Base-by-base conservation (phyloP, 2,113 vertebrate species). In the Rhea pennata region DNA sequence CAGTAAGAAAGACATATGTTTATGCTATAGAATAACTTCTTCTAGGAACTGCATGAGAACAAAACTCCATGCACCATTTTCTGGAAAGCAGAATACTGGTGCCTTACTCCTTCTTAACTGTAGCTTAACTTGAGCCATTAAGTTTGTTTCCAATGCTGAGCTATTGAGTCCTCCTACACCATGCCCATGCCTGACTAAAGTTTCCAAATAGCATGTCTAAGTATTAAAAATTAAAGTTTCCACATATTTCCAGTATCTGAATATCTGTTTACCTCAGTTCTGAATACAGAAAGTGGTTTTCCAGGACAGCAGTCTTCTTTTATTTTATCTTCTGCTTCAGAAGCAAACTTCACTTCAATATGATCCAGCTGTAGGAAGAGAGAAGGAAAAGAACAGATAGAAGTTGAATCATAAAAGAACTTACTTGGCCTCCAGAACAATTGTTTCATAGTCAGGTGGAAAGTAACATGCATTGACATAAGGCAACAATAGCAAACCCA, bases 251-350 rank as follows among this genome's bases (percentile, higher is more conserved):
- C 46, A 86, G 0, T 46, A 84, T 7, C 46, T 20, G n/a, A 92
- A 70, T 72, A 85, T 79, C 31, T 59, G 87, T 96, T 98, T 98
- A 99, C 99, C 98, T 99, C 99, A 21, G 98, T 98, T 98, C 99
- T 98, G 98, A 99, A 99, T 79, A 98, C 23, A 65, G 98, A 98
- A 96, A 99, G 98, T 0, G 99, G 99, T 97, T 99, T 99, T 96
- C 99, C 99, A 48, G 99, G 99, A 98, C 99, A 99, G 97, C 99
- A 99, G 20, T 99, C 99, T 97, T 99, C 99, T 95, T 98, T 99
- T 92, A 99, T 96, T 99, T 99, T 99, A 96, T 99, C 99, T 65
- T 99, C 99, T 81, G 98, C 99, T 96, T 99, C 99, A 12, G 99
- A 99, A 51, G 99, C 98, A 97, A 99, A 99, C 95, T 98, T 98